Percentiles rank a stretch among this genome's conserved stretches.
Evolutionary conservation across 2,888 invertebrate genomes (phyloP).

Genomic region (Chirona hameri): DNA sequence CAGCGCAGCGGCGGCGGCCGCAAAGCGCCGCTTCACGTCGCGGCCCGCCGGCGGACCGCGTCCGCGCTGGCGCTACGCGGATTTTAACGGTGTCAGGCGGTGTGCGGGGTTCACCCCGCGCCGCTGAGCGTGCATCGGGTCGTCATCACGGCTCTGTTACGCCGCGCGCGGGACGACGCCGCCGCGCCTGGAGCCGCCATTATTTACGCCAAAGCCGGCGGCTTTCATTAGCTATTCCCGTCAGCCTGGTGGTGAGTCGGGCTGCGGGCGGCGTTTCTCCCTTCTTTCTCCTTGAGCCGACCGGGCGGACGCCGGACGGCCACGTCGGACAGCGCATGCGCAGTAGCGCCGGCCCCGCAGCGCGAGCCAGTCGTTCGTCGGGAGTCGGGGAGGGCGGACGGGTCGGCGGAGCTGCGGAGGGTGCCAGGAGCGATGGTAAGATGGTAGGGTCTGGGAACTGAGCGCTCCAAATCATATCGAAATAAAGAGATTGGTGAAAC

Average conservation of each 20-base stretch:
- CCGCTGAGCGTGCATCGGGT: slow-evolving; percentile 7
- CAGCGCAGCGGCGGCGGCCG: slow-evolving; percentile 3
- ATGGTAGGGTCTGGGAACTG: too few species aligned
- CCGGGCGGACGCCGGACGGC: not conserved
- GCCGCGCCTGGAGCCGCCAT: slow-evolving; percentile 30
- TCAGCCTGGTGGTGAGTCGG: slow-evolving; percentile 31
- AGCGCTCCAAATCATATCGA: too few species aligned
- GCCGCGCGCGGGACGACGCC: slow-evolving; percentile 22
- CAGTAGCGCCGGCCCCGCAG: not conserved
- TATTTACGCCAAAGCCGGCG: slow-evolving; percentile 26
- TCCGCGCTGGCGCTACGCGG: not conserved
- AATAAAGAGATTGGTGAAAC: too few species aligned
- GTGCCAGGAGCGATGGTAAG: too few species aligned
- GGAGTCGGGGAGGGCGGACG: not conserved
- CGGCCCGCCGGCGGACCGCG: not conserved
- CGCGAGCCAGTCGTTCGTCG: not conserved
- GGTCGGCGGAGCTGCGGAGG: too few species aligned
- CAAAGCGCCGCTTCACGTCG: not conserved
- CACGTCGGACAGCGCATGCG: slow-evolving; percentile 2
- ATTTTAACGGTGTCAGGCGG: slow-evolving; percentile 3
- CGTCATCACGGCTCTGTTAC: slow-evolving; percentile 29
- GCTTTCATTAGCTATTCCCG: slow-evolving; percentile 34
- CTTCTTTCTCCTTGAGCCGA: slow-evolving; percentile 23
- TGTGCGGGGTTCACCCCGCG: slow-evolving; percentile 8
- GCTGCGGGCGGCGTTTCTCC: slow-evolving; percentile 38